A percentile compares a stretch with the other conserved stretches of the same genome.
These are phyloP conservation scores for Drosophila busckii DNA, from an alignment of 1,140 invertebrate genomes.

Conservation along the genomic window DNA sequence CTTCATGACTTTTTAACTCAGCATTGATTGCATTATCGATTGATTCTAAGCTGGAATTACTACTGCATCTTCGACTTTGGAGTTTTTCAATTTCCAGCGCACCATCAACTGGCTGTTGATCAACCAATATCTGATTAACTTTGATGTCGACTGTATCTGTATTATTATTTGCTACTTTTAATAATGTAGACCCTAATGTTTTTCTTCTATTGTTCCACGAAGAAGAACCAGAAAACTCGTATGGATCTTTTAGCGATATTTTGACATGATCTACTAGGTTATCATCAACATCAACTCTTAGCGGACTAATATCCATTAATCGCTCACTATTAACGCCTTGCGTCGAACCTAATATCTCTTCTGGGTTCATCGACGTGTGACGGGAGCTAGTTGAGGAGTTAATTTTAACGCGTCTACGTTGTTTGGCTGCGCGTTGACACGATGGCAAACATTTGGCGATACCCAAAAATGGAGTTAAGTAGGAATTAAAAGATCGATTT, in stretches of 20 bases:
- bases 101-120: background rate
- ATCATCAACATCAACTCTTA: slow-evolving; percentile 36
- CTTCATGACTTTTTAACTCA: slow-evolving; percentile 15
- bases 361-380: background rate
- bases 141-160: background rate
- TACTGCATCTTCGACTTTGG: slow-evolving; percentile 29
- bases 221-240: too few species aligned
- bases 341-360: background rate
- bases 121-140: background rate
- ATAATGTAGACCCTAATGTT: slow-evolving; percentile 25
- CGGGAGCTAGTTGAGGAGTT: background rate
- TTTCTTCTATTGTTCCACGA: too few species aligned
- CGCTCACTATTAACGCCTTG: background rate
- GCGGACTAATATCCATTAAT: slow-evolving; percentile 9
- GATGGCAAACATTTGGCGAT: slow-evolving; percentile 60
- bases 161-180: slow-evolving; percentile 30
- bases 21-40: slow-evolving; percentile 34
- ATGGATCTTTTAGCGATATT: too few species aligned
- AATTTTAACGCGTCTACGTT: background rate
- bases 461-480: slow-evolving; percentile 46
- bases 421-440: slow-evolving; percentile 32
- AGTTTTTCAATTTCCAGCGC: too few species aligned
- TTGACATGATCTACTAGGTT: slow-evolving; percentile 6
- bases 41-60: slow-evolving; percentile 33
- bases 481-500: slow-evolving; percentile 21